Evolutionary conservation across 2,113 vertebrate species (phyloP), one percentile per base, ranked within the genome.

Genomic region (Arizona elegans): DNA sequence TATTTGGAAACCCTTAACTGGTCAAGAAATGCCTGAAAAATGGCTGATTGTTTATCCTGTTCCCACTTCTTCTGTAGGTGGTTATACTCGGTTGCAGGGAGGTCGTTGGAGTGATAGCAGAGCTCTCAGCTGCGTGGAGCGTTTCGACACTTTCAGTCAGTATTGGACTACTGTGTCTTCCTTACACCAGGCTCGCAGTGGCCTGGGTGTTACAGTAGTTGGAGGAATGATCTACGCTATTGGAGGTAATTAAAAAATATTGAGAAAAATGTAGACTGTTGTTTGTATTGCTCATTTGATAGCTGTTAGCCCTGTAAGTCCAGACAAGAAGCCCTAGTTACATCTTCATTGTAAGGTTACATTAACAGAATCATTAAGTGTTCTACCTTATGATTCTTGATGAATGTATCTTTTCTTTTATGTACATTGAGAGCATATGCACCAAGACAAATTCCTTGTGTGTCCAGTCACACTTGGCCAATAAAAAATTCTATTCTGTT

Each of bases 121-220:
- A 96, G 98, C 99, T 26, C 96, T 99, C 92, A 99, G 99, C 95
- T 99, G 99, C 8, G 99, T 99, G 92, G 99, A 99, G 95, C 98
- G 99, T 89, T 99, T 99, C 65, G 99, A 99, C 96, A 99, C 99
- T 21, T 99, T 99, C 97, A 99, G 98, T 96, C 99, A 99, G 96
- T 99, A 99, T 96, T 99, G 99, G 99, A 99, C 99, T 95, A 99
- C 99, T 0, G 98, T 99, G 85, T 99, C 99, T 5, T 99, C 99
- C 6, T 98, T 99, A 93, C 99, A 99, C 95, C 99, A 99, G 97
- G 99, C 99, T 56, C 98, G 99, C 88, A 99, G 98, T 0, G 99
- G 99, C 10, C 96, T 99, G n/a, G 99, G 99, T 19, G 98, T 99
- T 12, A 98, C 98, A 0, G 98, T 99, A 9, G 97, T 99, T 88